Percentiles rank a stretch among this genome's conserved stretches.
Evolutionary conservation across 2,113 vertebrate species (phyloP).

Genomic region (Dasypus novemcinctus): DNA sequence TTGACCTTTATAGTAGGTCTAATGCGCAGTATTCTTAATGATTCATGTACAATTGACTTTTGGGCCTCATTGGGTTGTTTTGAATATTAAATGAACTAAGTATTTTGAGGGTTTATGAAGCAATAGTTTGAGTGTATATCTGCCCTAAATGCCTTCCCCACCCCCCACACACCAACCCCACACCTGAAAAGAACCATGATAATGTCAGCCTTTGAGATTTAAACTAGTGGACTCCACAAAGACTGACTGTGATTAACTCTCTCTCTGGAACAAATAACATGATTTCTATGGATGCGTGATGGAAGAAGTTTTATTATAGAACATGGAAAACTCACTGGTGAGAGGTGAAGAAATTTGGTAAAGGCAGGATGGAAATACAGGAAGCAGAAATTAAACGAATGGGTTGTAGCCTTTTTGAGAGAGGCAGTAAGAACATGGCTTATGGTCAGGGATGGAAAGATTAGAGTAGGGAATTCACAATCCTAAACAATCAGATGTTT

Average conservation of each 20-base stretch:
- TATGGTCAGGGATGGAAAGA: neutral
- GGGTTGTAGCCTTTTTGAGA: neutral
- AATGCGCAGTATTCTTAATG: neutral
- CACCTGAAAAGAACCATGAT: neutral
- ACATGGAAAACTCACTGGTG: neutral
- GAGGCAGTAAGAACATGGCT: neutral
- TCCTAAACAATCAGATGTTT: neutral
- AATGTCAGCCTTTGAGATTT: neutral
- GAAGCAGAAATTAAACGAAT: neutral
- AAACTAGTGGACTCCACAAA: neutral
- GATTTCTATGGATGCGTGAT: neutral
- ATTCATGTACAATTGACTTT: slow-evolving; percentile 24
- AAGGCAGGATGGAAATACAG: neutral
- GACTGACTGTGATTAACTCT: neutral
- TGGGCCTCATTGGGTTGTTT: neutral
- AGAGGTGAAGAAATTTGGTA: neutral
- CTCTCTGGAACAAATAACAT: neutral
- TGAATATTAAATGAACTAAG: neutral
- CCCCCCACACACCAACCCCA: neutral
- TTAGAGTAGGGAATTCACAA: neutral
- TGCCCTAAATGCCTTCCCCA: neutral
- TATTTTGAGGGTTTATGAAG: neutral
- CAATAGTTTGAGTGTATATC: neutral
- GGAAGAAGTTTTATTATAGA: slow-evolving; percentile 22
- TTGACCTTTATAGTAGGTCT: slow-evolving; percentile 24